These are phyloP conservation scores for Calameuta pallipes DNA, from an alignment of 2,888 invertebrate species.

Conservation along the genomic window DNA sequence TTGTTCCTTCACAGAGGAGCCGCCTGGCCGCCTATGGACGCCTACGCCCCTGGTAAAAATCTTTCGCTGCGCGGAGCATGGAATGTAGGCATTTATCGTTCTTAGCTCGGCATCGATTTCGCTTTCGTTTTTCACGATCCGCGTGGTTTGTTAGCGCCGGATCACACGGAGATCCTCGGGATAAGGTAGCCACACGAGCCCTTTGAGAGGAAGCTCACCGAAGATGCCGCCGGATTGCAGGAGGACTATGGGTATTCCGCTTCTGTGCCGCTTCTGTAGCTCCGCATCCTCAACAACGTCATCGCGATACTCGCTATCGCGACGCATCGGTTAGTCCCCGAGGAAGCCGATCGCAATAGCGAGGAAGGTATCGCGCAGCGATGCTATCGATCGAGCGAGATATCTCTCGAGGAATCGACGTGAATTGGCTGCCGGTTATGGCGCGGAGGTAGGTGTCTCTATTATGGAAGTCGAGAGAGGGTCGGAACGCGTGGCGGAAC, in stretches of 20 bases:
- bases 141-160: conserved; percentile 23
- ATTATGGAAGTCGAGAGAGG: neutral
- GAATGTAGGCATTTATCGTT: neutral
- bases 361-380: neutral
- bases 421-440: neutral
- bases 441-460: neutral
- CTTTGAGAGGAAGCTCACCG: conserved; percentile 26
- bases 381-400: neutral
- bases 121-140: conserved; percentile 25
- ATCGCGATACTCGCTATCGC: conserved; percentile 4
- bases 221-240: conserved; percentile 18
- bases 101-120: conserved; percentile 9
- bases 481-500: neutral
- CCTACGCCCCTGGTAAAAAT: conserved; percentile 19
- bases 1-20: neutral
- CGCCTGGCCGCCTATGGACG: neutral
- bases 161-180: conserved; percentile 26
- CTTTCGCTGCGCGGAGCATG: neutral
- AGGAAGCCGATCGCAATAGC: neutral
- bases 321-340: neutral
- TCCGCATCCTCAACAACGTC: conserved; percentile 20
- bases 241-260: neutral
- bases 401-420: neutral
- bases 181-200: conserved; percentile 26
- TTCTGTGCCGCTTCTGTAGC: neutral